Conservation (phyloP, 2,888 invertebrate species). For the Isoperla grammatica region DNA sequence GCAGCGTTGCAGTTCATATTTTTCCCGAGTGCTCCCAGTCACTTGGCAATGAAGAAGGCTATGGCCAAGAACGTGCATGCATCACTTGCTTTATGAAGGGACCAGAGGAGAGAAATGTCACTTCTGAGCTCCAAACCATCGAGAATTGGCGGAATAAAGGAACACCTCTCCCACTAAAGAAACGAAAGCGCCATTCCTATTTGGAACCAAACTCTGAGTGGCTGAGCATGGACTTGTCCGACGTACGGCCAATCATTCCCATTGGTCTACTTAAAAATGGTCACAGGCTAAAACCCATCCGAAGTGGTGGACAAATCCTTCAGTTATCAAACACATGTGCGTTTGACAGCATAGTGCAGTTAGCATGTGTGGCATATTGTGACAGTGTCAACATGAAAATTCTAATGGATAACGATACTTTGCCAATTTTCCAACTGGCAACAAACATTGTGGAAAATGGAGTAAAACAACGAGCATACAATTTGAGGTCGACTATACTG, state of each 20-base stretch:
- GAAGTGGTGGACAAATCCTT: neutral
- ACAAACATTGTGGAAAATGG: neutral
- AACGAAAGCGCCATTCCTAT: neutral
- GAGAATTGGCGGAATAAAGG: conserved; percentile 5
- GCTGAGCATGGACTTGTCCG: neutral
- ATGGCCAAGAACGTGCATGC: too few relatives aligned
- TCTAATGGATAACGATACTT: neutral
- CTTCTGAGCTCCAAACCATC: neutral
- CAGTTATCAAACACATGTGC: neutral
- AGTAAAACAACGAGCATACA: neutral
- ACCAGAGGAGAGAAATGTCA: too few relatives aligned
- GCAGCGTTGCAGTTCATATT: too few relatives aligned
- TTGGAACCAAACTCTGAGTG: conserved; percentile 6
- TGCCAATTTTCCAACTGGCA: conserved; percentile 8
- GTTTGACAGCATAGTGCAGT: neutral
- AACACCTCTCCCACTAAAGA: neutral
- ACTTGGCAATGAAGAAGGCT: too few relatives aligned
- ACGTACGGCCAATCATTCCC: neutral
- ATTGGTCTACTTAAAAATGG: conserved; percentile 1
- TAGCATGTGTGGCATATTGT: neutral
- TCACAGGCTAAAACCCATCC: neutral
- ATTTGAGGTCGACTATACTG: neutral
- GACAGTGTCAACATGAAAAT: neutral
- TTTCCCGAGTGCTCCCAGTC: too few relatives aligned
- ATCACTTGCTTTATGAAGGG: too few relatives aligned